Evolutionary conservation across 2,888 invertebrate genomes (phyloP).

Genomic region (Troides oblongomaculatus): DNA sequence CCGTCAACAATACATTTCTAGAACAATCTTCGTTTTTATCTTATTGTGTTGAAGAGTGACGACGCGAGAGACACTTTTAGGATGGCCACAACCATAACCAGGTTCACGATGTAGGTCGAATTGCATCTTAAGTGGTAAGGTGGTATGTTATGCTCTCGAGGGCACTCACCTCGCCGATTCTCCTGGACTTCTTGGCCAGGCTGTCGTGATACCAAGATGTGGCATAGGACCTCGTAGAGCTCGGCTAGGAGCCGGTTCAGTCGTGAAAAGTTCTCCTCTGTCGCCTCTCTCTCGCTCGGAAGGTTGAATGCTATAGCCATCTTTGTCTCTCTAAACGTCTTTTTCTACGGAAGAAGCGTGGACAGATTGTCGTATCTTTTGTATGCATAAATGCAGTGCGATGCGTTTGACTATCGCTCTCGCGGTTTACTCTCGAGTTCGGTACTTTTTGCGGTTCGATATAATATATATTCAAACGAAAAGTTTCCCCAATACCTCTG

Average conservation of each 20-base stretch:
- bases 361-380: slow-evolving; percentile 68
- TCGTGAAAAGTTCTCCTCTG: slow-evolving; percentile 79
- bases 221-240: slow-evolving; percentile 78
- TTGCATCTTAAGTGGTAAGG: slow-evolving; percentile 80
- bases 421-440: slow-evolving; percentile 24
- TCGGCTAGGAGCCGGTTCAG: slow-evolving; percentile 79
- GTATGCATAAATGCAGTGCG: slow-evolving; percentile 71
- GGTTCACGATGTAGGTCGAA: slow-evolving; percentile 80
- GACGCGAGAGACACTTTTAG: slow-evolving; percentile 76
- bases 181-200: slow-evolving; percentile 74
- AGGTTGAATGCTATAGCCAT: slow-evolving; percentile 81
- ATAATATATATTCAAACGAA: background rate
- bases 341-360: slow-evolving; percentile 74
- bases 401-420: slow-evolving; percentile 47
- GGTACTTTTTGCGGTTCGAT: background rate
- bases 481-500: slow-evolving; percentile 28
- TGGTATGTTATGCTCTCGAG: slow-evolving; percentile 74
- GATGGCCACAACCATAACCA: slow-evolving; percentile 77
- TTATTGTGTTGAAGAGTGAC: slow-evolving; percentile 77
- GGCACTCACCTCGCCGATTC: slow-evolving; percentile 77
- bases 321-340: slow-evolving; percentile 60
- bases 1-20: slow-evolving; percentile 75
- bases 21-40: slow-evolving; percentile 71
- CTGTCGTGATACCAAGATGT: slow-evolving; percentile 77
- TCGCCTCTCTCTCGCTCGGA: slow-evolving; percentile 78